Evolutionary conservation across 1,140 invertebrate species (phyloP), one percentile per base, ranked within the genome.

Genomic region (Nylanderia fulva): DNA sequence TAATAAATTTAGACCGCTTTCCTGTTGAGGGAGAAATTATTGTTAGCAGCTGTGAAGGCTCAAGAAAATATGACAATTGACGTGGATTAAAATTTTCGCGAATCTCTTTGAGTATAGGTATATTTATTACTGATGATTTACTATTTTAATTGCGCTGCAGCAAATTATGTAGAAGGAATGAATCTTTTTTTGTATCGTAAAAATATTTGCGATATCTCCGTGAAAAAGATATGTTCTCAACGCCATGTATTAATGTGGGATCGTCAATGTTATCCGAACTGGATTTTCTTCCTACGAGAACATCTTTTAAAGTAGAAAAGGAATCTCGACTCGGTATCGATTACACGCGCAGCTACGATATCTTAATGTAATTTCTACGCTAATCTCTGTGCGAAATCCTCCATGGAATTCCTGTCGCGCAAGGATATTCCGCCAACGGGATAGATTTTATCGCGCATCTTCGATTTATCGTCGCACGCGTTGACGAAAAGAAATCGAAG

Each of bases 311-410:
- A 77, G 7, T 52, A 33, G 13, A 3, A n/a, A n/a, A 39, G 52
- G 89, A 89, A 90, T 88, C 86, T 72, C 86, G 76, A 85, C 80
- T 85, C 82, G 75, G 77, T 88, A 87, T 91, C 93, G 93, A 93
- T 93, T 92, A 93, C 84, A 88, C 84, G 75, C 84, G 66, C n/a
- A n/a, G 74, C 52, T 54, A 24, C 63, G 84, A 64, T 90, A 76
- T 86, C 85, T 86, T 74, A 77, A 48, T 58, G 61, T 80, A 85
- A 84, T 77, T 54, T 33, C 15, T 27, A 68, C 61, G 84, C 86
- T 87, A 63, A 82, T 82, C 80, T 76, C 21, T 42, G n/a, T 18
- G 11, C n/a, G 13, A 45, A 24, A 29, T 75, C 27, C 72, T 48
- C 29, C 39, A 29, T 48, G 13, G 11, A 39, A 18, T 56, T 33